Conservation (phyloP, 2,888 invertebrate species). For the Scrobipalpa atriplicella region DNA sequence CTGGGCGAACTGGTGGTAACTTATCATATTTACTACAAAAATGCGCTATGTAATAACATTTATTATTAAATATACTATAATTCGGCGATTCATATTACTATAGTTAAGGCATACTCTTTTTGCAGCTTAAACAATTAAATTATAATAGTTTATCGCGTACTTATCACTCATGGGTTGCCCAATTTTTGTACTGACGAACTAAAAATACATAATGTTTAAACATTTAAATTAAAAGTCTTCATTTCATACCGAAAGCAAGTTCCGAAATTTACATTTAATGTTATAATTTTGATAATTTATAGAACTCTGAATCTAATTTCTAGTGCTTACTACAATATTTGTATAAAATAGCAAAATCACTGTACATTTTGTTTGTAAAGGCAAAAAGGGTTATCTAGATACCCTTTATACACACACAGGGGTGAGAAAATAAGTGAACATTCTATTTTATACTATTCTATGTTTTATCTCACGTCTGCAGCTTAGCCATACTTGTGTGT, state of each 20-base stretch:
- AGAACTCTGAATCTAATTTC: not conserved
- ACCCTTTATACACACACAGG: not conserved
- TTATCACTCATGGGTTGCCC: slow-evolving; percentile 20
- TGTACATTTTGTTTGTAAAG: not conserved
- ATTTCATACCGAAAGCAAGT: not conserved
- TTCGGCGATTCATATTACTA: too few species aligned
- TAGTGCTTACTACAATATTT: too few species aligned
- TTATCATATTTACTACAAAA: too few species aligned
- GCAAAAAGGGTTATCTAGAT: too few species aligned
- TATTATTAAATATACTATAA: too few species aligned
- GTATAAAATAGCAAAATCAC: not conserved
- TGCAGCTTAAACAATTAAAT: not conserved
- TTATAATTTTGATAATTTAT: not conserved
- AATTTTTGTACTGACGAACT: slow-evolving; percentile 27
- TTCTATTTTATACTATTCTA: not conserved
- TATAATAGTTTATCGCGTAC: slow-evolving; percentile 20
- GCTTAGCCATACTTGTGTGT: too few species aligned
- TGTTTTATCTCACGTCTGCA: too few species aligned
- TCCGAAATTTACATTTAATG: not conserved
- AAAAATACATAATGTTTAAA: slow-evolving; percentile 9
- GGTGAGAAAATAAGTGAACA: slow-evolving; percentile 19
- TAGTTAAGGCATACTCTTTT: not conserved
- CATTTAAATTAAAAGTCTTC: not conserved
- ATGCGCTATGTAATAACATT: too few species aligned
- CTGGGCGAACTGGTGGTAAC: too few species aligned